Evolutionary conservation across 1,140 invertebrate species (phyloP).

Genomic region (Anthonomus grandis): DNA sequence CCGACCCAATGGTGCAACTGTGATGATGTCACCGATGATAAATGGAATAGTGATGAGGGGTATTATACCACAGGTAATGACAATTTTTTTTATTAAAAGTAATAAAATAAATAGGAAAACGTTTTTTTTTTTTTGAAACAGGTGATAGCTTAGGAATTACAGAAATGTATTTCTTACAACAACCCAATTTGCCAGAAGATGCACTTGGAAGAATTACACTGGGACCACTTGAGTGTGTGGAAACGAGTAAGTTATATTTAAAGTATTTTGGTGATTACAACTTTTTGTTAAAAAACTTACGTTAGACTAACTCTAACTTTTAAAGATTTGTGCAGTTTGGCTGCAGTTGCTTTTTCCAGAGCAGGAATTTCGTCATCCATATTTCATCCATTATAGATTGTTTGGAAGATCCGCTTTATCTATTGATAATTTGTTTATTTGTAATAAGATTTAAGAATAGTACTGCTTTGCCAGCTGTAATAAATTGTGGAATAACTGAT

Average conservation of each 20-base stretch:
- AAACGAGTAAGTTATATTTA: constrained; percentile 71
- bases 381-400: no score
- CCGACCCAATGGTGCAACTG: constrained; percentile 84
- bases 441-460: no score
- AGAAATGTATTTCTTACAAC: constrained; percentile 85
- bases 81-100: constrained; percentile 26
- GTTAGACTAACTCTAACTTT: no score
- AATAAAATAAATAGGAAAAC: no score
- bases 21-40: constrained; percentile 73
- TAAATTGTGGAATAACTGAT: no score
- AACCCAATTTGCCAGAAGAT: constrained; percentile 74
- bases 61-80: constrained; percentile 66
- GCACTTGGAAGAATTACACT: constrained; percentile 82
- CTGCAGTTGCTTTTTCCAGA: no score
- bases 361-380: no score
- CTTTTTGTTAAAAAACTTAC: no score
- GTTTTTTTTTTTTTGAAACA: background rate
- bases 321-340: no score
- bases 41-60: constrained; percentile 86
- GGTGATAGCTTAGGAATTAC: constrained; percentile 75
- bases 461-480: no score
- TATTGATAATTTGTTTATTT: no score
- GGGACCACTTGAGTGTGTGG: constrained; percentile 87
- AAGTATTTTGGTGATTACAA: background rate
- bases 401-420: no score